A percentile compares a stretch with the other conserved stretches of the same genome.
Conservation (phyloP, 2,113 vertebrate species). For the Upupa epops region DNA sequence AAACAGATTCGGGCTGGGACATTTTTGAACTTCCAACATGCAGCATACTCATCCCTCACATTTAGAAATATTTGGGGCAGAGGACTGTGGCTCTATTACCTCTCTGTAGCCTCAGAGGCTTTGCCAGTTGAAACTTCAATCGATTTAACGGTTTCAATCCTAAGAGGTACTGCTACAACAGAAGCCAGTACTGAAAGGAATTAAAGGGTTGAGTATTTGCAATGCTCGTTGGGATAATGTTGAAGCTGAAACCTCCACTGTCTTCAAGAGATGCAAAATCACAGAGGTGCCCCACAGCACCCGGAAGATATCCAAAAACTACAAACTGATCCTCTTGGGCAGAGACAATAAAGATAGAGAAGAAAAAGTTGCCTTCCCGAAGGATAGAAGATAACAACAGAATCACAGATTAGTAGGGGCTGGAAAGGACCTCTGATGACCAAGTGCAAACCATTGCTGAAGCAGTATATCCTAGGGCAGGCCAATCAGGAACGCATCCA, state of each 20-base stretch:
- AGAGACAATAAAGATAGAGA: neutral
- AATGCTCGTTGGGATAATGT: neutral
- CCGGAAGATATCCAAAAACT: neutral
- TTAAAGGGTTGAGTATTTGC: neutral
- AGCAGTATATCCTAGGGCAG: too few relatives aligned
- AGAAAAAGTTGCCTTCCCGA: neutral
- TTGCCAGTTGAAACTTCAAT: neutral
- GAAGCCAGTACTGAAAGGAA: neutral
- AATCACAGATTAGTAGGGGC: too few relatives aligned
- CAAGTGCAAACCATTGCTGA: too few relatives aligned
- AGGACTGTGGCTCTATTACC: fast-evolving
- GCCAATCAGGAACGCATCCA: too few relatives aligned
- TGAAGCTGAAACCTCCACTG: neutral
- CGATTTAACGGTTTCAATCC: neutral
- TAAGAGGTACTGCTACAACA: neutral
- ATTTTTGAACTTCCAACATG: neutral
- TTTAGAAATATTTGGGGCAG: neutral
- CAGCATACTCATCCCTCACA: neutral
- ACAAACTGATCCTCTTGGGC: neutral
- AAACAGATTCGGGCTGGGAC: neutral
- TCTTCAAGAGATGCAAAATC: neutral
- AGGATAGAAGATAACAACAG: neutral
- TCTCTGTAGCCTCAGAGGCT: neutral
- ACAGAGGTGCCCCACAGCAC: neutral
- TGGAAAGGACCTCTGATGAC: too few relatives aligned